These are phyloP conservation scores for Monochamus saltuarius DNA, from an alignment of 1,140 invertebrate species.

Conservation along the genomic window DNA sequence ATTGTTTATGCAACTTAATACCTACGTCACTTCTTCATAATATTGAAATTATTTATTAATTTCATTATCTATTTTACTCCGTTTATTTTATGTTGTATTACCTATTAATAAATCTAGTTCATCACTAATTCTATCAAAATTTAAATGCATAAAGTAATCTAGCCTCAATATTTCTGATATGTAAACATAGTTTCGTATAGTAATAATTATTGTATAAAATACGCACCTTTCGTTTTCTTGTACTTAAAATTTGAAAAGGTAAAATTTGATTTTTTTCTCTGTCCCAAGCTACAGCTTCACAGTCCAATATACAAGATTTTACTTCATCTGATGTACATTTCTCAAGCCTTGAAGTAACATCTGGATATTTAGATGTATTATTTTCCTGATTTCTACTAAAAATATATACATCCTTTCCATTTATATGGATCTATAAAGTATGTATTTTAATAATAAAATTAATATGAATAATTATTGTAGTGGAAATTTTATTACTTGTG, in stretches of 20 bases:
- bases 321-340: slow-evolving; percentile 63
- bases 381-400: slow-evolving; percentile 98
- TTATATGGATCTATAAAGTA: slow-evolving; percentile 68
- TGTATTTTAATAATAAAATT: background rate
- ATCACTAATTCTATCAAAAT: too few species aligned
- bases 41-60: too few species aligned
- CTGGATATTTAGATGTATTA: slow-evolving; percentile 97
- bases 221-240: slow-evolving; percentile 88
- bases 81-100: too few species aligned
- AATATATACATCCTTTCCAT: slow-evolving; percentile 71
- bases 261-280: slow-evolving; percentile 84
- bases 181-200: slow-evolving; percentile 8
- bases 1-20: too few species aligned
- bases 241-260: slow-evolving; percentile 96
- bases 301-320: slow-evolving; percentile 89
- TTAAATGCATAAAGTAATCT: too few species aligned
- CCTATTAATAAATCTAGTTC: too few species aligned
- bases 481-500: slow-evolving; percentile 72
- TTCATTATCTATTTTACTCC: too few species aligned
- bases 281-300: slow-evolving; percentile 98
- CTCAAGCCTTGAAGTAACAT: slow-evolving; percentile 79
- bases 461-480: background rate
- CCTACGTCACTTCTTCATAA: too few species aligned
- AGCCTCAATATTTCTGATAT: too few species aligned
- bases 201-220: too few species aligned